phyloP scores from a whole-genome alignment of 2,797 vertebrate species.

The Lutjanus campechanus region DNA sequence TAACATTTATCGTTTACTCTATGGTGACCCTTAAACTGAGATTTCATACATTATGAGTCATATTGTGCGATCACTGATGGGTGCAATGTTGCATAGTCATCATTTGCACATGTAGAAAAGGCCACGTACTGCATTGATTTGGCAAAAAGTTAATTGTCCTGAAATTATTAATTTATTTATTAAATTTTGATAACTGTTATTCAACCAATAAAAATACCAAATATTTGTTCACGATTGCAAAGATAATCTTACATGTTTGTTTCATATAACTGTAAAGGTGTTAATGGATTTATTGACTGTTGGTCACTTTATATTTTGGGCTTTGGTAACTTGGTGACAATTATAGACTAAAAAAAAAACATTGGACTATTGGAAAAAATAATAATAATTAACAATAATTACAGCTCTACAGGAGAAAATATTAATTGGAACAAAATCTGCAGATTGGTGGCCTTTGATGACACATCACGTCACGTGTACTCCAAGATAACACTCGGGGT shows the following conservation, averaged over 20 bases:
- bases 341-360: not conserved
- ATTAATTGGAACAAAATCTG: conserved; percentile 1
- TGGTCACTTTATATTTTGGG: not conserved
- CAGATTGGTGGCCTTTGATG: conserved; percentile 8
- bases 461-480: not conserved
- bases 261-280: not conserved
- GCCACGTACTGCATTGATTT: not conserved
- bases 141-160: not conserved
- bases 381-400: not conserved
- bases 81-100: not conserved
- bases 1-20: not conserved
- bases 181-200: not conserved
- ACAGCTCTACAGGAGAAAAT: not conserved
- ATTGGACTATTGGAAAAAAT: not conserved
- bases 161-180: not conserved
- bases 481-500: not conserved
- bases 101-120: not conserved
- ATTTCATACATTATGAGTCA: not conserved
- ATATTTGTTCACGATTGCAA: not conserved
- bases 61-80: not conserved
- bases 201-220: not conserved
- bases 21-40: not conserved
- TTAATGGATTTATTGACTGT: not conserved
- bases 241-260: not conserved
- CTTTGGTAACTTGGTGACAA: not conserved